Evolutionary conservation across 2,888 invertebrate species (phyloP), one percentile per base, ranked within the genome.

Genomic region (Chrysodeixis includens): DNA sequence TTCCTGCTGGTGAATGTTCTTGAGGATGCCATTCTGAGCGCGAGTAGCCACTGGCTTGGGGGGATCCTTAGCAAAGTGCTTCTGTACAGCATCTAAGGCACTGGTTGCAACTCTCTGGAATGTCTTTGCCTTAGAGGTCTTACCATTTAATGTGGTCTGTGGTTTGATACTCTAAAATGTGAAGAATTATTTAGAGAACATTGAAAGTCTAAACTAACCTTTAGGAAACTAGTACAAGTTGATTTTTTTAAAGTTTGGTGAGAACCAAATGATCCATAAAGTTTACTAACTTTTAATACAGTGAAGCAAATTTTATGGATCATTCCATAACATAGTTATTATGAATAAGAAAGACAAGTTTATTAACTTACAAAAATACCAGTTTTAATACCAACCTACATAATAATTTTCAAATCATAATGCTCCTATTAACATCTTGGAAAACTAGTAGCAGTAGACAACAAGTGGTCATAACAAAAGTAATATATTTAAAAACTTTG

Each of bases 91-190:
- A 69, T 93, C 93, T 61, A 94, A 71, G 32, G 92, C 91, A 81
- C 90, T 93, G 16, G 88, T 85, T 1, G 94, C 93, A 12, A 88
- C 94, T 83, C 86, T 88, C 56, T 92, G 92, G 3, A 92, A 78
- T 49, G 89, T 92, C 83, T 95, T 95, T 30, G 95, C 91, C 86
- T 95, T 96, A 56, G 94, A 92, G 51, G 92, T 86, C 76, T 92
- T 93, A 60, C 92, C 90, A 80, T 93, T 94, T 1, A 90, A 46
- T 56, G 82, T 78, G 51, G 88, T 74, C 55, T 88, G 90, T 72
- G 90, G 86, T 85, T 93, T 94, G 86, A 94, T 83, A 74, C 81
- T 94, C 94, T 94, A 87, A 81, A 93, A 92, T 49, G 18, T 32
- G 3, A 53, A 71, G 1, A 14, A 22, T 14, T 26, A 9, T 22